phyloP scores from a whole-genome alignment of 2,888 invertebrate species.

The Molorchus minor region DNA sequence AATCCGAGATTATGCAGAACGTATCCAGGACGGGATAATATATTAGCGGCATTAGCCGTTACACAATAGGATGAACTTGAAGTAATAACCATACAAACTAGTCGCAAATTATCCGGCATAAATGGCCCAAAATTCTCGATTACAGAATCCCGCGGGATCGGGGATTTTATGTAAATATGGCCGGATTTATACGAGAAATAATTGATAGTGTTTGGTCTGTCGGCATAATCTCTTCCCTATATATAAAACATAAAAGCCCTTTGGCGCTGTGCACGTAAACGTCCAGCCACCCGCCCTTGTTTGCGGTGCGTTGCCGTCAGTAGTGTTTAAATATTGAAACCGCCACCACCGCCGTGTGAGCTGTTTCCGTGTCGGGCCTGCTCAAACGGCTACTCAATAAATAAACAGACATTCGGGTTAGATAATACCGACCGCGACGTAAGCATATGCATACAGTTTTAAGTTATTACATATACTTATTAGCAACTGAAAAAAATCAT shows the following conservation, averaged over 20 bases:
- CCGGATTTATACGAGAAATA: conserved; percentile 53
- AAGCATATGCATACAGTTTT: no score
- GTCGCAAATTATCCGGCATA: conserved; percentile 13
- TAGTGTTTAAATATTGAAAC: conserved; percentile 38
- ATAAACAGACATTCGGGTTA: conserved; percentile 27
- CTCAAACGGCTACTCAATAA: conserved; percentile 34
- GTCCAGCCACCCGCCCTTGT: neutral
- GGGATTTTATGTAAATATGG: conserved; percentile 52
- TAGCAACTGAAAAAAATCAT: no score
- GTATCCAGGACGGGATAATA: conserved; percentile 21
- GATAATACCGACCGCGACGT: no score
- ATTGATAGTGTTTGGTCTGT: conserved; percentile 52
- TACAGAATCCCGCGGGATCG: conserved; percentile 45
- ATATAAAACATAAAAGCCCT: neutral
- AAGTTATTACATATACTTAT: no score
- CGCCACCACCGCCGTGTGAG: conserved; percentile 10
- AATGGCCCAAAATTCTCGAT: conserved; percentile 35
- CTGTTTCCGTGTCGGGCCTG: conserved; percentile 26
- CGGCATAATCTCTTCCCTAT: conserved; percentile 8
- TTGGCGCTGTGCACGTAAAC: no score
- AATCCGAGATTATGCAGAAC: conserved; percentile 21
- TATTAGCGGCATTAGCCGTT: conserved; percentile 25
- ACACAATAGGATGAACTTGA: conserved; percentile 27
- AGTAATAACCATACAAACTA: conserved; percentile 33
- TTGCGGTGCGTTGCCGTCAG: conserved; percentile 19